Conservation (phyloP, 1,140 invertebrate genomes). For the Pollicipes pollicipes region DNA sequence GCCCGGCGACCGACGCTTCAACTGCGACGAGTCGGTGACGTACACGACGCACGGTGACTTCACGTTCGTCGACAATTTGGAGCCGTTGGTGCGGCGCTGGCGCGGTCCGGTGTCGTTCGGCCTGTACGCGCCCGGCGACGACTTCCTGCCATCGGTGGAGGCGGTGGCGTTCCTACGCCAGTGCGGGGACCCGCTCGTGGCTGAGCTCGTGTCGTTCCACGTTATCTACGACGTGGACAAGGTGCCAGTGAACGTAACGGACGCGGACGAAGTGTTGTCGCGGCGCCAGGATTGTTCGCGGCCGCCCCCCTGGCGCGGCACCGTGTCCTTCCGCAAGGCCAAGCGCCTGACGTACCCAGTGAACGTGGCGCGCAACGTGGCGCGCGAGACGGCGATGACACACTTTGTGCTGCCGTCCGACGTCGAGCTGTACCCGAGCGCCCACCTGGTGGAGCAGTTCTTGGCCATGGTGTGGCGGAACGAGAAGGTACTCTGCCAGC, state of each 20-base stretch:
- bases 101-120: conserved; percentile 50
- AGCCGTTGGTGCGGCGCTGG: conserved; percentile 38
- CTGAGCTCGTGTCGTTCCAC: conserved; percentile 19
- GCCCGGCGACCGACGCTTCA: conserved; percentile 26
- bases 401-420: conserved; percentile 71
- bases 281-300: conserved; percentile 13
- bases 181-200: conserved; percentile 13
- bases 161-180: conserved; percentile 38
- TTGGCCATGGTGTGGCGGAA: conserved; percentile 17
- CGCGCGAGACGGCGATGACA: conserved; percentile 57
- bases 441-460: conserved; percentile 17
- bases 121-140: conserved; percentile 52
- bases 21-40: conserved; percentile 66
- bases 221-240: conserved; percentile 18
- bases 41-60: conserved; percentile 83
- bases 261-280: conserved; percentile 13
- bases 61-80: conserved; percentile 74
- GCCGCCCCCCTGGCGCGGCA: conserved; percentile 24
- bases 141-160: conserved; percentile 42
- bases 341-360: conserved; percentile 70
- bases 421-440: conserved; percentile 61
- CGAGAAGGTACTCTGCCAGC: conserved; percentile 3
- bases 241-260: conserved; percentile 14
- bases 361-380: conserved; percentile 70
- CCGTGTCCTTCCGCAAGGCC: conserved; percentile 43